Conservation (phyloP, 1,140 invertebrate species). For the Antheraea mylitta region DNA sequence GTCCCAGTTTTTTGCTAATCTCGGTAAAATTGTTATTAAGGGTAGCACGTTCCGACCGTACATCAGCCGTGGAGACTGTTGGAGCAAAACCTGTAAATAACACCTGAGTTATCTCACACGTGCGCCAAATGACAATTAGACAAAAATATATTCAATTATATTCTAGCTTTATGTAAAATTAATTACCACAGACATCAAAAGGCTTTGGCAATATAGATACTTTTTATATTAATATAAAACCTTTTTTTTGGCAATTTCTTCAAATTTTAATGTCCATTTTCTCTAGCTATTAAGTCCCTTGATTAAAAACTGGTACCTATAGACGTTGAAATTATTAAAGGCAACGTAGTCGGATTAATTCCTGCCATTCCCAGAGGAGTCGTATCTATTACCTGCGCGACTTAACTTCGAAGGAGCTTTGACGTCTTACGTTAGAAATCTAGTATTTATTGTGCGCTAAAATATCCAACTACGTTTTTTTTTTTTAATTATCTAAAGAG, state of each 20-base stretch:
- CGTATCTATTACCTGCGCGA: slow-evolving; percentile 31
- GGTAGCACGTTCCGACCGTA: slow-evolving; percentile 8
- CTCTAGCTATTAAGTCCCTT: background rate
- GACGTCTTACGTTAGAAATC: background rate
- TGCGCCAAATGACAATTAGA: background rate
- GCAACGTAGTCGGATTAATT: slow-evolving; percentile 29
- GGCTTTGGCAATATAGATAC: background rate
- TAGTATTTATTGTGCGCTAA: background rate
- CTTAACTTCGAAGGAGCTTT: slow-evolving; percentile 20
- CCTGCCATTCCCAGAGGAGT: slow-evolving; percentile 13
- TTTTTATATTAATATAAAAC: background rate
- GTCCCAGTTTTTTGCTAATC: background rate
- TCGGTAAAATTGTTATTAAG: background rate
- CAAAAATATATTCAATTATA: background rate
- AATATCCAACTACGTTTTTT: background rate
- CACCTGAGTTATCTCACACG: slow-evolving; percentile 25
- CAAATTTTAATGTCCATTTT: background rate
- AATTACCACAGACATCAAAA: background rate
- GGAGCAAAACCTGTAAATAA: slow-evolving; percentile 8
- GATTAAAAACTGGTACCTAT: slow-evolving; percentile 2
- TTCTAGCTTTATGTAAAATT: background rate
- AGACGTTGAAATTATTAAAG: slow-evolving; percentile 31
- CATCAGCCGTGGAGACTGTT: background rate
- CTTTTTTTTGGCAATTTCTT: background rate
- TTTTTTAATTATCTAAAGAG: too few relatives aligned